Percentiles rank a stretch among this genome's conserved stretches.
These are phyloP conservation scores for Andrena cerasifolii DNA, from an alignment of 1,140 invertebrate genomes.

Conservation along the genomic window DNA sequence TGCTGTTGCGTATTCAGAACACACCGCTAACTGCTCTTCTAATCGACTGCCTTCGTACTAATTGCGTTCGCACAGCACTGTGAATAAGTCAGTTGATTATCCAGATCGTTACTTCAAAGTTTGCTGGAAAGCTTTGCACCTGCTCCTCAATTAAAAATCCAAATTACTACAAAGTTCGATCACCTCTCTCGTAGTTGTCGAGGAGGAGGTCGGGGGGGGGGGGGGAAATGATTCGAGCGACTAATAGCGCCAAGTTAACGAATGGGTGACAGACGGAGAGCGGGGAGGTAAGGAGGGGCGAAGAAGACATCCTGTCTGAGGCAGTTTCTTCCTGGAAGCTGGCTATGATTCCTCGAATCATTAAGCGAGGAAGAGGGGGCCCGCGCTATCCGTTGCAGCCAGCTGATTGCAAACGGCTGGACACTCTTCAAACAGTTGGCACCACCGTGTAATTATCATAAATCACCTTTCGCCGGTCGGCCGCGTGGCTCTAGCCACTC, in stretches of 20 bases:
- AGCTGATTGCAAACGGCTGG: slow-evolving; percentile 73
- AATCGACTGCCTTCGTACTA: slow-evolving; percentile 6
- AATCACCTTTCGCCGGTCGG: slow-evolving; percentile 66
- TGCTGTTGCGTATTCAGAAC: background rate
- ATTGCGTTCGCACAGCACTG: background rate
- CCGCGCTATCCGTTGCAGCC: slow-evolving; percentile 63
- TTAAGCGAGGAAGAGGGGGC: slow-evolving; percentile 50
- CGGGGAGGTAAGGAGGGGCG: background rate
- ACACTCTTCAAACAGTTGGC: slow-evolving; percentile 74
- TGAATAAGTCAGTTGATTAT: slow-evolving; percentile 23
- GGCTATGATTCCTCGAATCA: slow-evolving; percentile 71
- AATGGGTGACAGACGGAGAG: background rate
- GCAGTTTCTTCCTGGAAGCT: slow-evolving; percentile 25
- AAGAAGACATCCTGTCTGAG: slow-evolving; percentile 29
- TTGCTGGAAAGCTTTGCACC: too few species aligned
- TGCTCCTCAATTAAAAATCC: too few species aligned
- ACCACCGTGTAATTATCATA: slow-evolving; percentile 74
- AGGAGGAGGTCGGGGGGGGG: background rate
- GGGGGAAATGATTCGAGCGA: background rate
- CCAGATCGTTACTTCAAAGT: background rate
- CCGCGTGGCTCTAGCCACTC: slow-evolving; percentile 1
- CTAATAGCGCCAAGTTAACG: background rate
- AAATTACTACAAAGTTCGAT: background rate
- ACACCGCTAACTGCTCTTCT: slow-evolving; percentile 26
- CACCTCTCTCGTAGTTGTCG: background rate